phyloP scores from a whole-genome alignment of 2,888 invertebrate species.

The Napeogenes sylphis region DNA sequence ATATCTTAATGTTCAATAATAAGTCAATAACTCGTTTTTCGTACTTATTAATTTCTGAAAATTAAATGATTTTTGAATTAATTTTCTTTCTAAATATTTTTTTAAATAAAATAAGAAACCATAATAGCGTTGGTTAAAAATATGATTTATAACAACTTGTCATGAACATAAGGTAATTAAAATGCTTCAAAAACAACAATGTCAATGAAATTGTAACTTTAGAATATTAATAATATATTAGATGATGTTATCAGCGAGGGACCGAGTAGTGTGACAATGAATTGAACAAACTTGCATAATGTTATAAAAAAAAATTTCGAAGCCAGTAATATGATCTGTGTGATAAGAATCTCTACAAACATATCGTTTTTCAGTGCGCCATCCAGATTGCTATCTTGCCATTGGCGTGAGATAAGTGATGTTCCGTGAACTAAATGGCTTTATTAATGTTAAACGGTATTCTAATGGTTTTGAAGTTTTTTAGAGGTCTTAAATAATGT shows the following conservation, averaged over 20 bases:
- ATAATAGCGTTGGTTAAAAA: too few relatives aligned
- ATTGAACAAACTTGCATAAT: slow-evolving; percentile 34
- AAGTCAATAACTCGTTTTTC: too few relatives aligned
- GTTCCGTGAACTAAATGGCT: slow-evolving; percentile 26
- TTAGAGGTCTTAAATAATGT: not conserved
- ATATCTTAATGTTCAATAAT: too few relatives aligned
- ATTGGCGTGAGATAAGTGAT: slow-evolving; percentile 46
- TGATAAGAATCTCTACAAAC: slow-evolving; percentile 62
- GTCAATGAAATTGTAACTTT: too few relatives aligned
- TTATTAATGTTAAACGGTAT: slow-evolving; percentile 40
- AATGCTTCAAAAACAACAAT: too few relatives aligned
- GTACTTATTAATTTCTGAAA: too few relatives aligned
- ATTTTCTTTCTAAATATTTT: too few relatives aligned
- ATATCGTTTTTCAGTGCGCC: slow-evolving; percentile 70
- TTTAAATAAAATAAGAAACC: too few relatives aligned
- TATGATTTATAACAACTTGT: too few relatives aligned
- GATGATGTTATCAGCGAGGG: slow-evolving; percentile 1
- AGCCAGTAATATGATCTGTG: slow-evolving; percentile 37
- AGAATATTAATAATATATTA: too few relatives aligned
- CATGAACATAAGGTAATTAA: too few relatives aligned
- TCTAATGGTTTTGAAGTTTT: slow-evolving; percentile 30
- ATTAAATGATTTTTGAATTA: too few relatives aligned
- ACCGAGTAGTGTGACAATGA: slow-evolving; percentile 24
- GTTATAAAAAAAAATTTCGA: slow-evolving; percentile 24
- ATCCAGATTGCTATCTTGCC: slow-evolving; percentile 44